Conservation (phyloP, 2,113 vertebrate genomes). For the Tachysurus vachellii region DNA sequence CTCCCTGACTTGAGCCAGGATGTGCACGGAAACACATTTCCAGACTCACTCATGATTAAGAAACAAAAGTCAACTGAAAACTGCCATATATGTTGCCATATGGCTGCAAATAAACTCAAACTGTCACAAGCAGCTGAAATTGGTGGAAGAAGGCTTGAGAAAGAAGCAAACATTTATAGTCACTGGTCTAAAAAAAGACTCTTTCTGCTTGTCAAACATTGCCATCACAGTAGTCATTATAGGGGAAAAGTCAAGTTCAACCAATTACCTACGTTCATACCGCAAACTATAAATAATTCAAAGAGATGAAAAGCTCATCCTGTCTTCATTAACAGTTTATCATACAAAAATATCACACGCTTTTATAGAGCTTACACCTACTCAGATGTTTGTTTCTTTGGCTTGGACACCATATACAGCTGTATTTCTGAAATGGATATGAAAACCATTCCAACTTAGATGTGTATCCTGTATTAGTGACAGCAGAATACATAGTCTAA, state of each 20-base stretch:
- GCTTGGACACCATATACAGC: neutral
- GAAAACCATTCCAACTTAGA: neutral
- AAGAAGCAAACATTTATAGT: constrained; percentile 37
- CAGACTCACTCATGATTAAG: constrained; percentile 29
- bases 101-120: constrained; percentile 47
- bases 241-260: constrained; percentile 40
- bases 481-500: neutral
- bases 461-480: neutral
- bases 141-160: neutral
- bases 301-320: constrained; percentile 9
- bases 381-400: neutral
- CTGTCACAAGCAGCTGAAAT: constrained; percentile 36
- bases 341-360: neutral
- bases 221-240: constrained; percentile 8
- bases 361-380: neutral
- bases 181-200: constrained; percentile 32
- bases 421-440: neutral
- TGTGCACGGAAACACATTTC: constrained; percentile 18
- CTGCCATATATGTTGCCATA: constrained; percentile 31
- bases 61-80: constrained; percentile 27
- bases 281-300: constrained; percentile 26
- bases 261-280: constrained; percentile 26
- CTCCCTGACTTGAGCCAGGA: constrained; percentile 30
- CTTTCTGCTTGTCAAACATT: constrained; percentile 30
- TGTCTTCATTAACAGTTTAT: constrained; percentile 12